Evolutionary conservation across 2,888 invertebrate species (phyloP).

Genomic region (Euclidia mi): DNA sequence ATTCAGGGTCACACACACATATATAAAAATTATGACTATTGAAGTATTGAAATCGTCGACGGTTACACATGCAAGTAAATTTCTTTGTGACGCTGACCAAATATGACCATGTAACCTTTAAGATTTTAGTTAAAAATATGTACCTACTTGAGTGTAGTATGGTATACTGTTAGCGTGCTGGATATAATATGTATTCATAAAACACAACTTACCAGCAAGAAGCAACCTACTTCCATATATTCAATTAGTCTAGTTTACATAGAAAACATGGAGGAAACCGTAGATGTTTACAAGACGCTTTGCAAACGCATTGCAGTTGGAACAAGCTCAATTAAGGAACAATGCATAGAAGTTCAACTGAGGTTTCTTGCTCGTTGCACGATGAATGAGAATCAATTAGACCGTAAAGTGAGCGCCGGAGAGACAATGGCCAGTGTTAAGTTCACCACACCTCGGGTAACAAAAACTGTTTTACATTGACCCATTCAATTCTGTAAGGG

Average conservation of each 20-base stretch:
- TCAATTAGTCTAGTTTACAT: conserved; percentile 40
- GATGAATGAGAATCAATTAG: conserved; percentile 84
- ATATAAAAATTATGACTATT: no score
- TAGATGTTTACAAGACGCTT: conserved; percentile 24
- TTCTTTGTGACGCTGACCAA: no score
- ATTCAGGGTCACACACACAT: no score
- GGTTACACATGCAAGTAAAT: no score
- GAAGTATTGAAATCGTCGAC: no score
- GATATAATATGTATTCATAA: no score
- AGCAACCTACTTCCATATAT: conserved; percentile 47
- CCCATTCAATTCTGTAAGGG: no score
- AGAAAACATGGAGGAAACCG: conserved; percentile 37
- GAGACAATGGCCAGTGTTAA: conserved; percentile 64
- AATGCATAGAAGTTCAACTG: conserved; percentile 79
- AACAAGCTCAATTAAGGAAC: conserved; percentile 81
- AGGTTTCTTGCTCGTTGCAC: conserved; percentile 79
- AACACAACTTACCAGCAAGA: conserved; percentile 19
- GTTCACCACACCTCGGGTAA: conserved; percentile 43
- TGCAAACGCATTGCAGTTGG: conserved; percentile 53
- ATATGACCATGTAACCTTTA: no score
- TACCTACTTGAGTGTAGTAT: no score
- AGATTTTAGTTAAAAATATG: no score
- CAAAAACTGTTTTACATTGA: not conserved
- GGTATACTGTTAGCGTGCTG: no score
- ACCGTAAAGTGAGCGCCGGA: conserved; percentile 68